Conservation (phyloP, 2,888 invertebrate species). For the Theretra japonica region DNA sequence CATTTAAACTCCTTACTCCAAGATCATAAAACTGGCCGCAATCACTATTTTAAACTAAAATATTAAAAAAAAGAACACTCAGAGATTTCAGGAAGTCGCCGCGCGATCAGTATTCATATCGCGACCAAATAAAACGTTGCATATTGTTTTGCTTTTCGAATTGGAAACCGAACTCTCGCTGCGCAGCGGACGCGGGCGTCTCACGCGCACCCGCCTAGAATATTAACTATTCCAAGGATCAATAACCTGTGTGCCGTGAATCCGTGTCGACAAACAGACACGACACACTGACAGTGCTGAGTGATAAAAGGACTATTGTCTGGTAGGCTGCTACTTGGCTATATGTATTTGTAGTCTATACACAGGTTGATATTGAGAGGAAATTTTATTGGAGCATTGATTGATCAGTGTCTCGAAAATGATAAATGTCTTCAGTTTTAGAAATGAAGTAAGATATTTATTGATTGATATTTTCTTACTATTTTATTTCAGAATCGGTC, state of each 20-base stretch:
- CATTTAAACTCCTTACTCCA: too few relatives aligned
- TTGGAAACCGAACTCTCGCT: constrained; percentile 24
- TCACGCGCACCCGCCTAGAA: constrained; percentile 59
- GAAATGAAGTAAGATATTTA: too few relatives aligned
- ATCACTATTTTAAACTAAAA: background rate
- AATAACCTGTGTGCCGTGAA: constrained; percentile 58
- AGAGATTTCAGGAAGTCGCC: constrained; percentile 19
- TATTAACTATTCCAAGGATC: constrained; percentile 65
- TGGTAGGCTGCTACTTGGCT: background rate
- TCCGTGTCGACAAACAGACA: constrained; percentile 25
- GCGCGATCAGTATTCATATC: constrained; percentile 12
- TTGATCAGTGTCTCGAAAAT: too few relatives aligned
- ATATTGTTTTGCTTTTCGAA: constrained; percentile 26
- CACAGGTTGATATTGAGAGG: too few relatives aligned
- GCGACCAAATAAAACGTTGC: constrained; percentile 17
- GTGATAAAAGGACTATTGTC: background rate
- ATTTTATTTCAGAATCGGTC: too few relatives aligned
- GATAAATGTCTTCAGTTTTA: too few relatives aligned
- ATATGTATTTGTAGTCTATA: too few relatives aligned
- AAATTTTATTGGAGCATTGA: too few relatives aligned
- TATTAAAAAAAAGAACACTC: background rate
- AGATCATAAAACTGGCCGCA: background rate
- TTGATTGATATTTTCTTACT: too few relatives aligned
- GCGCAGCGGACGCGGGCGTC: constrained; percentile 46
- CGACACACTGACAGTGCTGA: background rate